These are phyloP conservation scores for Pseudoatta argentina DNA, from an alignment of 1,140 invertebrate species.

Conservation along the genomic window DNA sequence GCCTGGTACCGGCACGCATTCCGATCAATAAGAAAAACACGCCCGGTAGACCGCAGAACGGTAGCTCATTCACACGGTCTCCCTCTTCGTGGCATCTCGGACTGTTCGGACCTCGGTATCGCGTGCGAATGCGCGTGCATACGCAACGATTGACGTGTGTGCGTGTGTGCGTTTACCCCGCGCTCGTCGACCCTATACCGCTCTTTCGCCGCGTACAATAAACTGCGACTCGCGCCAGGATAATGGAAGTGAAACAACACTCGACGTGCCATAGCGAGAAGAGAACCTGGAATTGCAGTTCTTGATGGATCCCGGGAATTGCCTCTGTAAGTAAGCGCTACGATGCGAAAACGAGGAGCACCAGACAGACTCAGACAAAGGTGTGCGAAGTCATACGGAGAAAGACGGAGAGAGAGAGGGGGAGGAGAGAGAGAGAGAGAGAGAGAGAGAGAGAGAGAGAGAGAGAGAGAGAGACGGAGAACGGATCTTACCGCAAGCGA, in stretches of 20 bases:
- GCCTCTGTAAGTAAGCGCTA: constrained; percentile 33
- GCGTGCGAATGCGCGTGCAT: constrained; percentile 38
- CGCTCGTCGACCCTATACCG: constrained; percentile 64
- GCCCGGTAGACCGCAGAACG: constrained; percentile 79
- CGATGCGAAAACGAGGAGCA: neutral
- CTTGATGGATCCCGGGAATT: constrained; percentile 73
- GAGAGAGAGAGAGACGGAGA: constrained; percentile 1
- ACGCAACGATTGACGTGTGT: neutral
- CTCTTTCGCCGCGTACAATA: constrained; percentile 70
- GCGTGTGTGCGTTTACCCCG: constrained; percentile 19
- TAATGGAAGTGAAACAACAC: constrained; percentile 75
- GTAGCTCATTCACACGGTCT: constrained; percentile 83
- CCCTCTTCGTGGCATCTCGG: constrained; percentile 53
- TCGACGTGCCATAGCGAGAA: constrained; percentile 25
- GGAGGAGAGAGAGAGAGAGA: too few species aligned
- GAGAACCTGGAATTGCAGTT: constrained; percentile 66
- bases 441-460: constrained; percentile 12
- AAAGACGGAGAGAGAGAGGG: too few species aligned
- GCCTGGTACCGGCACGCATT: constrained; percentile 70
- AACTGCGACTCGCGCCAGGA: constrained; percentile 67
- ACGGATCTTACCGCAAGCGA: constrained; percentile 27
- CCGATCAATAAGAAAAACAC: constrained; percentile 79
- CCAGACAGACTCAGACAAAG: constrained; percentile 35
- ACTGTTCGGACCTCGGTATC: constrained; percentile 53
- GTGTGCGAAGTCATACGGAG: neutral